Conservation (phyloP, 2,888 invertebrate species). For the Euclidia mi region DNA sequence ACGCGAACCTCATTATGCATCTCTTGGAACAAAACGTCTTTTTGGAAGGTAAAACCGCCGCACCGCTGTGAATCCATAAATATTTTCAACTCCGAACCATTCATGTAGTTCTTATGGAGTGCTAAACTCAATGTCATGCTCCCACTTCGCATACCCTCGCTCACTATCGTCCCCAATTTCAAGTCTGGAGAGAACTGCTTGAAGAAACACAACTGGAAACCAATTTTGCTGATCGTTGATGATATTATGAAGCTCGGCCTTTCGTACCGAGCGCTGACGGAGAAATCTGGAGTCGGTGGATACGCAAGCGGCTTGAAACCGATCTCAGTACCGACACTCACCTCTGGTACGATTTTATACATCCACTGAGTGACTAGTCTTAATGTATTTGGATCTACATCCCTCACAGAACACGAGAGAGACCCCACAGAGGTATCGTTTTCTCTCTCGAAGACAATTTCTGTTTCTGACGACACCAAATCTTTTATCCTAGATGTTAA, state of each 20-base stretch:
- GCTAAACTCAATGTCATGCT: conserved; percentile 76
- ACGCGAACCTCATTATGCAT: conserved; percentile 74
- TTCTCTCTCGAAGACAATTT: conserved; percentile 77
- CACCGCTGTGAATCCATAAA: conserved; percentile 83
- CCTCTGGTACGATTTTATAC: conserved; percentile 74
- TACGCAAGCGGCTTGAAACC: conserved; percentile 71
- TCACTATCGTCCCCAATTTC: conserved; percentile 77
- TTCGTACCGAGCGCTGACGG: conserved; percentile 78
- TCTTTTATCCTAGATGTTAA: conserved; percentile 81
- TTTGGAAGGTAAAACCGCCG: conserved; percentile 83
- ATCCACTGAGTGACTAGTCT: conserved; percentile 80
- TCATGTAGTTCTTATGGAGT: conserved; percentile 75
- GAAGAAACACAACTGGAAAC: conserved; percentile 79
- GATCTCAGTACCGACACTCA: conserved; percentile 77
- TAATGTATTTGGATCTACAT: conserved; percentile 79
- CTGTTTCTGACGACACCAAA: conserved; percentile 82
- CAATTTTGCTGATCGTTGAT: conserved; percentile 75
- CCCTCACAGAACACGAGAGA: conserved; percentile 72
- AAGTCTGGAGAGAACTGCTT: conserved; percentile 79
- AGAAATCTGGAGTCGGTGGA: conserved; percentile 71
- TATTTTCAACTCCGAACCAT: conserved; percentile 80
- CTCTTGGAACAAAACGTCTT: conserved; percentile 79
- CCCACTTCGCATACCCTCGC: conserved; percentile 68
- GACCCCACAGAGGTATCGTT: conserved; percentile 72
- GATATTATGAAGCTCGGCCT: conserved; percentile 71